Evolutionary conservation across 2,113 vertebrate species (phyloP), one percentile per base, ranked within the genome.

Genomic region (Lutjanus erythropterus): DNA sequence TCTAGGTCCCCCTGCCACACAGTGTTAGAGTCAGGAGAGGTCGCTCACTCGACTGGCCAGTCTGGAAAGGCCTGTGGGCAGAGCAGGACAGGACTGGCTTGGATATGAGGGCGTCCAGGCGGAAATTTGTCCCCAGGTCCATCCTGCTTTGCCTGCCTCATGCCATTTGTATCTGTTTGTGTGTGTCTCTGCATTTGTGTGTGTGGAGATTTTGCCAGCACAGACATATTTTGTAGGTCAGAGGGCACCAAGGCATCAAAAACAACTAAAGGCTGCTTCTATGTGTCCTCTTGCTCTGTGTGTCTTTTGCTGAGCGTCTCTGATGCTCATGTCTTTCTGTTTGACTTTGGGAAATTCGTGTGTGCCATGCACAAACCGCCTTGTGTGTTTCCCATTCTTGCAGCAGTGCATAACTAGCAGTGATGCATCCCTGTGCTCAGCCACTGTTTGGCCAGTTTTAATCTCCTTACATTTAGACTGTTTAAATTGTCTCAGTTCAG

Each of bases 401-500:
- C 71, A 61, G 75, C 46, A 35, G 67, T 27, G 75, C 68, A 29
- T 21, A 66, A 49, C 66, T 44, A 44, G 66, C 72, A 65, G 29
- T 21, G 75, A 47, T 39, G 75, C 83, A 44, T 81, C 56, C 59
- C 68, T 71, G 66, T 81, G 69, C 84, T 87, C 88, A 82, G 77
- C 71, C 78, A 70, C 78, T 90, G 90, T 93, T 91, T 92, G 91
- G 85, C 86, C 90, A 81, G 67, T 73, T 93, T 91, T 89, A 93
- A 93, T 94, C 92, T 94, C 81, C 65, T 87, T 87, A 87, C 88
- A 85, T 92, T 94, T 93, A 86, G 90, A 86, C 89, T 91, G 93
- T 94, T 94, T 94, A 93, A 92, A 93, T 81, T 71, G 91, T 93
- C 90, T 93, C 94, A 92, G 87, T 91, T 92, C 89, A 92, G 86